A percentile compares a stretch with the other conserved stretches of the same genome.
phyloP scores from a whole-genome alignment of 2,113 vertebrate genomes.

The Istiophorus platypterus region DNA sequence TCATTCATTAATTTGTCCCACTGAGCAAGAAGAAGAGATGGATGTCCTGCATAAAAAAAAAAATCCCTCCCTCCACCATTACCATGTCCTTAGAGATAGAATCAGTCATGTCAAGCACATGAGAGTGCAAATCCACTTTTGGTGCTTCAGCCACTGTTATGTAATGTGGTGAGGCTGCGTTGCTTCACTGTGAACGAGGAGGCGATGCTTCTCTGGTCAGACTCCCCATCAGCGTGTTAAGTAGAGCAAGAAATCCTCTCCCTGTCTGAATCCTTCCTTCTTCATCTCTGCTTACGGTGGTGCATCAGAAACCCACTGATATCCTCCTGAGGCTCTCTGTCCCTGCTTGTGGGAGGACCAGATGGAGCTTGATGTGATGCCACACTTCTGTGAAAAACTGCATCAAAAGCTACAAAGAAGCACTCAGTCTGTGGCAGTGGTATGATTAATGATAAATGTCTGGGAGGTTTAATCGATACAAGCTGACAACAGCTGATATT shows the following conservation, averaged over 20 bases:
- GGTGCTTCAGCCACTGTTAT: constrained; percentile 52
- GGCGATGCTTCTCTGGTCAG: constrained; percentile 37
- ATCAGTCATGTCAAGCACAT: constrained; percentile 35
- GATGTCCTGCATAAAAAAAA: neutral
- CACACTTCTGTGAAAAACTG: constrained; percentile 37
- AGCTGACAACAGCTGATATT: neutral
- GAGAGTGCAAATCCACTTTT: constrained; percentile 28
- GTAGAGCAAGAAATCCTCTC: constrained; percentile 69
- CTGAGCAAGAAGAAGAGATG: constrained; percentile 5
- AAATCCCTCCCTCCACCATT: neutral
- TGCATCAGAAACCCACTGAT: constrained; percentile 52
- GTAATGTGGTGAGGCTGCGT: constrained; percentile 51
- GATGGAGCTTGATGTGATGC: constrained; percentile 61
- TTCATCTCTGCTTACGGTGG: constrained; percentile 32
- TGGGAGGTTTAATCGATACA: constrained; percentile 16
- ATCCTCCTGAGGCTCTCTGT: constrained; percentile 49
- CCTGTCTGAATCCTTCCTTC: constrained; percentile 38
- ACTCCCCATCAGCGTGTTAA: constrained; percentile 56
- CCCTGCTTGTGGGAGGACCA: constrained; percentile 60
- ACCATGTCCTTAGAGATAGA: constrained; percentile 2
- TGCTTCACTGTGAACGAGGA: constrained; percentile 38
- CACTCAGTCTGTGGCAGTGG: neutral
- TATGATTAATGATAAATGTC: constrained; percentile 3
- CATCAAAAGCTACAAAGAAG: constrained; percentile 32
- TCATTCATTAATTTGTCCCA: constrained; percentile 43